Base-by-base conservation (phyloP, 1,140 invertebrate species). In the Apis cerana region DNA sequence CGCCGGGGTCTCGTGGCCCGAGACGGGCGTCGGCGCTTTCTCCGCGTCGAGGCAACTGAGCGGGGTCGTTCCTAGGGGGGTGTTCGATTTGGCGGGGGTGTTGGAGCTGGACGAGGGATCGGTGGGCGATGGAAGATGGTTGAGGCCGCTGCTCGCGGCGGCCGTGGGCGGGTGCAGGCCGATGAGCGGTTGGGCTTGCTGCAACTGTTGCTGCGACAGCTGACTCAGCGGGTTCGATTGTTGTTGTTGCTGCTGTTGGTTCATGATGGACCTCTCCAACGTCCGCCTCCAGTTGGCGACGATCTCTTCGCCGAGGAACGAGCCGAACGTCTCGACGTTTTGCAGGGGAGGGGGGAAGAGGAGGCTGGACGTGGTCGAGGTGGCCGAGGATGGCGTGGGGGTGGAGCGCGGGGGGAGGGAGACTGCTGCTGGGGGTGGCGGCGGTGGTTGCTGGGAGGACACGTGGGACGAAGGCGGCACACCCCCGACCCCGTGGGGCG, bases 211-310 rank as follows among this genome's bases (percentile, higher is more conserved):
- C 82, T 85, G 85, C 33, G 89, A 71, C 75, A 88, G 81, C 19
- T 91, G 88, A 56, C 85, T 83, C 56, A 90, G 71, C 48, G 89
- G 75, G 54, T 84, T 81, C 33, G 82, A 61, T 61, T 84, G 87
- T 50, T 78, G 88, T 61, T 89, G 90, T 48, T 87, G 90, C 12
- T 93, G 92, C 78, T 94, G 92, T 83, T 95, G 94, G 86, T 90
- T 94, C 88, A 96, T 94, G 89, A 96, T 95, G 85, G 95, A 95
- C 75, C 95, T 94, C 92, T 97, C 96, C 89, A 97, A 94, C 87
- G 95, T 96, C 89, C 96, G 95, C 91, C 96, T 95, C 96, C 96
- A 97, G 91, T 96, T 96, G 85, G 96, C 96, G 85, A 97, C 96
- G 86, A 97, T 96, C 92, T 97, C 96, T 93, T 97, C 96, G 89